Evolutionary conservation across 2,888 invertebrate genomes (phyloP), one percentile per base, ranked within the genome.

Genomic region (Dichetophora obliterata): DNA sequence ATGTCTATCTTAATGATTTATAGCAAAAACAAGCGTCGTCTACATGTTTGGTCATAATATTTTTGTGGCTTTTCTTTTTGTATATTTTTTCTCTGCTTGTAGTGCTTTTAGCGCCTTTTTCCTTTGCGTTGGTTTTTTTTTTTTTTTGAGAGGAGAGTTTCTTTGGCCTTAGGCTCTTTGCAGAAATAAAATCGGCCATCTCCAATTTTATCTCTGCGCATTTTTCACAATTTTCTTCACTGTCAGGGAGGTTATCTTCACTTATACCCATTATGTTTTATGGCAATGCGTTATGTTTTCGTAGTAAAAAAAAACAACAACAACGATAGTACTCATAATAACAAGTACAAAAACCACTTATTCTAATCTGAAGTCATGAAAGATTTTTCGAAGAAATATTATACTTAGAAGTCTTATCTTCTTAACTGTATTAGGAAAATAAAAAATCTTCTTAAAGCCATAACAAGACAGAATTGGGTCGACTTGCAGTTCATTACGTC

Each of bases 251-350:
- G 22, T 27, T 68, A 68, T 68, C 68, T 68, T 68, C 50, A 68
- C 68, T 68, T 68, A 68, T 68, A 50, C 68, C 43, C 68, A 50
- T 68, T 68, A 68, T 68, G 52, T 68, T 68, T 68, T 68, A 68
- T 68, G 68, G 24, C 68, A 68, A 52, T 24, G 68, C 22, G 48
- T 50, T 27, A n/a, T 65, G 24, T 65, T 34, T 31, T 50, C 14
- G 37, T 5, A 16, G 4, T 31, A 14, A 34, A 63, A 14, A 3
- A 27, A 6, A 63, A 16, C 5, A 31, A 59, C 8, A 59, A 54
- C 19, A 19, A 24, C 22, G 19, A 14, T 14, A 14, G 43, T 11
- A 2, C 2, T 43, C 43, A 43, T 43, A 43, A 43, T 43, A 43
- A 43, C 43, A 43, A 43, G 43, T 1, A 43, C 43, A 11, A 43